Evolutionary conservation across 2,888 invertebrate species (phyloP).

Genomic region (Linnaemya tessellans): DNA sequence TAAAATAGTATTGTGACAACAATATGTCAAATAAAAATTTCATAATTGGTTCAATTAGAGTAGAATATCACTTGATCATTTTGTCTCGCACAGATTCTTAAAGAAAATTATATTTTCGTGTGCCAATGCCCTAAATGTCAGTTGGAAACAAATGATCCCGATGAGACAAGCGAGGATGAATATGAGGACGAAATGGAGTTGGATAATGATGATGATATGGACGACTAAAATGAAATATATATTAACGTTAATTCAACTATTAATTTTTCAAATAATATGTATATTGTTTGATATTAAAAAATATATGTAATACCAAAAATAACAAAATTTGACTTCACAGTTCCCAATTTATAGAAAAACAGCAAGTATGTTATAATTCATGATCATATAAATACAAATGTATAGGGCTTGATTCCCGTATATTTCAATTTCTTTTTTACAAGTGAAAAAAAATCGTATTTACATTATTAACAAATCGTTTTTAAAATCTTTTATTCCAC

Average conservation of each 20-base stretch:
- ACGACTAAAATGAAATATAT: slow-evolving; percentile 53
- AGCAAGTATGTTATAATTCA: no score
- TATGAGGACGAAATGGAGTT: slow-evolving; percentile 83
- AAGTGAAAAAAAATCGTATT: background rate
- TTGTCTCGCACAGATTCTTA: slow-evolving; percentile 83
- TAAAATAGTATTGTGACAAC: no score
- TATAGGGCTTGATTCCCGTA: no score
- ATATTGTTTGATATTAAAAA: no score
- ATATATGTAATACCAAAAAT: no score
- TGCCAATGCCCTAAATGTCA: slow-evolving; percentile 93
- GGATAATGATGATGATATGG: slow-evolving; percentile 76
- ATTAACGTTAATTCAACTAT: background rate
- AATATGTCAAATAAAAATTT: no score
- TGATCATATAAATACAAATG: no score
- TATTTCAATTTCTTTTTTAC: background rate
- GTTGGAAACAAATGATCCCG: slow-evolving; percentile 88
- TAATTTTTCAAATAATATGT: no score
- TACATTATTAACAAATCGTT: background rate
- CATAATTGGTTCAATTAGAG: no score
- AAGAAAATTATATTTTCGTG: slow-evolving; percentile 91
- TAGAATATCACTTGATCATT: background rate
- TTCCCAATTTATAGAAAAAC: no score
- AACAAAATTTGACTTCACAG: no score
- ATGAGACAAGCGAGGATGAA: slow-evolving; percentile 93
- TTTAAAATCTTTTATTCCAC: no score